Conservation (phyloP, 2,797 vertebrate species). For the Tangara arthus region DNA sequence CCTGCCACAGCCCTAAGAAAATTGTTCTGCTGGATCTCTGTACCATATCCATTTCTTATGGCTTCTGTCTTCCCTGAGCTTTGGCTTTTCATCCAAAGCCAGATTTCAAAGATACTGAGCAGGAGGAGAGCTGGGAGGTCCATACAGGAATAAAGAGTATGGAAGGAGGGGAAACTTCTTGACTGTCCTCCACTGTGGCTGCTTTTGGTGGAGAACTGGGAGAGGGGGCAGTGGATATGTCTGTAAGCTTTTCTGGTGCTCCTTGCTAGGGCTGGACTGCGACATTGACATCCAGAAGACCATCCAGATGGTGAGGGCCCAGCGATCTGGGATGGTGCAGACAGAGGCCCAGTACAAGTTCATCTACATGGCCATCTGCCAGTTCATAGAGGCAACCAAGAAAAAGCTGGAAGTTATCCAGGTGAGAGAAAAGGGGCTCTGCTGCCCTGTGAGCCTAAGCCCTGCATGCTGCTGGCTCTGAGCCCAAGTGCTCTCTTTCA, state of each 20-base stretch:
- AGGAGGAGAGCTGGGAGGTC: not conserved
- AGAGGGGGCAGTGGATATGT: not conserved
- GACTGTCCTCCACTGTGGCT: not conserved
- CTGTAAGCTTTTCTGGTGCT: not conserved
- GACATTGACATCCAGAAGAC: slow-evolving; percentile 95
- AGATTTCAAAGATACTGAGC: not conserved
- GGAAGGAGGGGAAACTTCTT: not conserved
- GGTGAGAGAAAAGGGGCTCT: slow-evolving; percentile 72
- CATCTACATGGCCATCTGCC: slow-evolving; percentile 92
- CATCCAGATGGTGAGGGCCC: slow-evolving; percentile 95
- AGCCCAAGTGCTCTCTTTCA: not conserved
- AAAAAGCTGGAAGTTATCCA: slow-evolving; percentile 81
- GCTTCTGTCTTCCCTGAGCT: not conserved
- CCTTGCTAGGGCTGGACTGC: slow-evolving; percentile 85
- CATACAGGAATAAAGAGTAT: not conserved
- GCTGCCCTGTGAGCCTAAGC: not conserved
- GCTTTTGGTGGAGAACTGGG: not conserved
- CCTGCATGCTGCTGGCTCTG: not conserved
- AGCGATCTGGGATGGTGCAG: slow-evolving; percentile 98
- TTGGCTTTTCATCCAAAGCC: not conserved
- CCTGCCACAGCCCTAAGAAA: not conserved
- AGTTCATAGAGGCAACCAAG: slow-evolving; percentile 90
- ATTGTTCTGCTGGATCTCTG: not conserved
- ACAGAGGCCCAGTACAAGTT: slow-evolving; percentile 98
- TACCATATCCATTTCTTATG: not conserved